Evolutionary conservation across 2,113 vertebrate genomes (phyloP).

Genomic region (Muscicapa adusta): DNA sequence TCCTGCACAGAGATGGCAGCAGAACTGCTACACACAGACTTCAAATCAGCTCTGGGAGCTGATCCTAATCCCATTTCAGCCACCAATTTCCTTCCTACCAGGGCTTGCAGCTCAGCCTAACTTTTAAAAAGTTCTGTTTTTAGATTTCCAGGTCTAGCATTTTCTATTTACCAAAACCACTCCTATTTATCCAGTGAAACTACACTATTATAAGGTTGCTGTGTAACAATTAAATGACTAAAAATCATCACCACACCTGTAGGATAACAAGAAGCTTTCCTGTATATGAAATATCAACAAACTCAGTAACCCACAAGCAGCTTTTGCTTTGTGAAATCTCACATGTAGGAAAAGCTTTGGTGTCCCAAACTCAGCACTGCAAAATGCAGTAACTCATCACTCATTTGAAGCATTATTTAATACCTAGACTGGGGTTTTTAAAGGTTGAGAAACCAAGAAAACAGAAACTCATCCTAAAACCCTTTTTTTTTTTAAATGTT

Average conservation of each 20-base stretch:
- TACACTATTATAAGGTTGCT: background rate
- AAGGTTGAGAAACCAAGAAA: background rate
- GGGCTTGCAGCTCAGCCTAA: background rate
- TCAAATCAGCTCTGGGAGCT: background rate
- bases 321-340: background rate
- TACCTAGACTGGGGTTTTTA: background rate
- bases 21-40: fast-evolving
- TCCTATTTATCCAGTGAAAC: background rate
- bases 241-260: background rate
- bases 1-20: background rate
- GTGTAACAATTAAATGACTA: background rate
- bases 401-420: background rate
- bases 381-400: background rate
- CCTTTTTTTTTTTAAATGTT: background rate
- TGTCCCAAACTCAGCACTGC: background rate
- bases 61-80: background rate
- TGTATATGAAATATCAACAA: background rate
- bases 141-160: background rate
- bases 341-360: background rate
- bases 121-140: background rate
- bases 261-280: background rate
- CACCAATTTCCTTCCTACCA: background rate
- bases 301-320: background rate
- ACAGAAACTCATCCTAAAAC: background rate
- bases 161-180: background rate